Base-by-base conservation (phyloP, 1,140 invertebrate species). In the Paracyclopina nana region DNA sequence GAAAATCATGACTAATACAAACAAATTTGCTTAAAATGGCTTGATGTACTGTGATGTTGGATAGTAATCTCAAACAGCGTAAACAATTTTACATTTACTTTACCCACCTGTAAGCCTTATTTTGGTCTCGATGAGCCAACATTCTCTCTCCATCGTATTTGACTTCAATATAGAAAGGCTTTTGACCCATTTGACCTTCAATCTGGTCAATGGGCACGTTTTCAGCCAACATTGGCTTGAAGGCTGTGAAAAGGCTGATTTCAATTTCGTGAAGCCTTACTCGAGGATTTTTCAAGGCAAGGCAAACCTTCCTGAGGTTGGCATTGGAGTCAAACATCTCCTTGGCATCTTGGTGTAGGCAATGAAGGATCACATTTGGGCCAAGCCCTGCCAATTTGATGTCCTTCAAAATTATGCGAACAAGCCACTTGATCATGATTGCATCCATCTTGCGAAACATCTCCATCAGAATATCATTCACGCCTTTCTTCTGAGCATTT, bases 121-220 rank as follows among this genome's bases (percentile, higher is more conserved):
- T 82, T 57, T 84, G 64, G 22, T 65, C 54, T 70, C 84, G 84
- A 61, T 96, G 88, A 44, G 95, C 63, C 64, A 94, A 83, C 63
- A 86, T 85, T 53, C 90, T 68, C 68, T 96, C 87, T 0, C 90
- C 88, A 66, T 95, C 88, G 68, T 80, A 85, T 69, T 95, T 95
- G 1, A 73, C 79, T 67, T 96, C 88, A 25, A 88, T 67, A 55
- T 76, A 77, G 16, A 56, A 56, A 27, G 55, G 45, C 40, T 55
- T 53, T 27, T 58, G 53, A 6, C 53, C 48, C 52, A 64, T 57
- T 46, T 59, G 53, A 40, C 70, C 66, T 11, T 68, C 63, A 20
- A 80, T 72, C 55, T 82, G 69, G 38, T 75, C 73, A 11, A 82
- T 73, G 57, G 76, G 69, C 12, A 77, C 75, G 53, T 77, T 65